Base-by-base conservation (phyloP, 1,140 invertebrate genomes). In the Aradophagus sp. region DNA sequence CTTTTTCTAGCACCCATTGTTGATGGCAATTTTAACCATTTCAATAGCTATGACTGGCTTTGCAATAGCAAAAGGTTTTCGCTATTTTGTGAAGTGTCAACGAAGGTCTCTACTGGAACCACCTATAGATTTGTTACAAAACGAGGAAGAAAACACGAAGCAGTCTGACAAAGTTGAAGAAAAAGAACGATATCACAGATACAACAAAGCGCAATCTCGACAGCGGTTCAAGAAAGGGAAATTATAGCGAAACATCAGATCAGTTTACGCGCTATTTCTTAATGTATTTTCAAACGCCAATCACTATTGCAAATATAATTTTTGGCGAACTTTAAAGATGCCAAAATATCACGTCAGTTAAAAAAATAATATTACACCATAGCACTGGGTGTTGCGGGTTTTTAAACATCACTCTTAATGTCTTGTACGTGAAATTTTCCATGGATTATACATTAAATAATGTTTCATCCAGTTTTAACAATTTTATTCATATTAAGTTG, bases 191-290 rank as follows among this genome's bases (percentile, higher is more conserved):
- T 77, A 80, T 65, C 80, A 80, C 11, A 85, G 87, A 77, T 91
- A 91, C 61, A 90, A 89, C 44, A 92, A 91, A 86, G 90, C 90
- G 6, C 90, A 91, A 81, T 90, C 90, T 3, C 83, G 90, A 58
- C 88, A 91, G 58, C 84, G 91, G 77, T 91, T 90, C 78, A 89
- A 89, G 72, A 91, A 91, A 81, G 90, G 90, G 53, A 91, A 90
- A 83, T 81, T 78, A 62, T 87, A 82, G 65, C 69, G 38, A 35
- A 61, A 62, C 23, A 69, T 44, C 13, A 14, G 38, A 26, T 17
- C 13, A 11, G 8, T 29, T 6, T 23, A 32, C 16, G 29, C 31
- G 2, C n/a, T 17, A 32, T 13, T 27, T 62, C 13, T 20, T 13
- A 26, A 17, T 35, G 26, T 29, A 56, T 62, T 69, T 53, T 35